Conservation (phyloP, 2,797 vertebrate species). For the Percopsis omiscomaycus region DNA sequence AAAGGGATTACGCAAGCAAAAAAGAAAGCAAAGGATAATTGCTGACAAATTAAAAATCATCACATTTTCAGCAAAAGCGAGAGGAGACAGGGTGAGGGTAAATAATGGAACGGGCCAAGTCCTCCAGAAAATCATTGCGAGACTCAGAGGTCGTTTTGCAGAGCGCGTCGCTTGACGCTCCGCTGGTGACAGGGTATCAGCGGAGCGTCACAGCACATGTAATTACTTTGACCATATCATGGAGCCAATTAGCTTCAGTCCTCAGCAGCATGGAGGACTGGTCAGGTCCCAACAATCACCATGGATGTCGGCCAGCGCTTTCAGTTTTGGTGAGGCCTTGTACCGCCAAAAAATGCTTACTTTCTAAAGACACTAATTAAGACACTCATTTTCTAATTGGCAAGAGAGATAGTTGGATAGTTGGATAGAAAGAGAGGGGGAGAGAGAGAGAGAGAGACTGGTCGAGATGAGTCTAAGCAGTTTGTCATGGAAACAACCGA, state of each 20-base stretch:
- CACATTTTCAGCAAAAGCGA: slow-evolving; percentile 34
- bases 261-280: slow-evolving; percentile 8
- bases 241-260: slow-evolving; percentile 49
- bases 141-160: slow-evolving; percentile 59
- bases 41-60: slow-evolving; percentile 52
- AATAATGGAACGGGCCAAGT: slow-evolving; percentile 43
- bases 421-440: background rate
- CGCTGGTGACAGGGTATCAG: slow-evolving; percentile 49
- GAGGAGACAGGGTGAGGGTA: slow-evolving; percentile 25
- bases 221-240: slow-evolving; percentile 61
- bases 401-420: slow-evolving; percentile 1
- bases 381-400: background rate
- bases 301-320: slow-evolving; percentile 3
- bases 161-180: slow-evolving; percentile 45
- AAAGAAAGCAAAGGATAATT: slow-evolving; percentile 23
- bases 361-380: slow-evolving; percentile 3
- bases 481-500: background rate
- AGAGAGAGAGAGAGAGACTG: slow-evolving; percentile 3
- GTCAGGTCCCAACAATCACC: slow-evolving; percentile 13
- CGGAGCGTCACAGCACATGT: slow-evolving; percentile 53
- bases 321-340: background rate
- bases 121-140: slow-evolving; percentile 57
- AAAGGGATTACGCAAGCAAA: slow-evolving; percentile 33
- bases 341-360: background rate
- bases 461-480: background rate